Conservation (phyloP, 2,888 invertebrate genomes). For the Pandemis corylana region DNA sequence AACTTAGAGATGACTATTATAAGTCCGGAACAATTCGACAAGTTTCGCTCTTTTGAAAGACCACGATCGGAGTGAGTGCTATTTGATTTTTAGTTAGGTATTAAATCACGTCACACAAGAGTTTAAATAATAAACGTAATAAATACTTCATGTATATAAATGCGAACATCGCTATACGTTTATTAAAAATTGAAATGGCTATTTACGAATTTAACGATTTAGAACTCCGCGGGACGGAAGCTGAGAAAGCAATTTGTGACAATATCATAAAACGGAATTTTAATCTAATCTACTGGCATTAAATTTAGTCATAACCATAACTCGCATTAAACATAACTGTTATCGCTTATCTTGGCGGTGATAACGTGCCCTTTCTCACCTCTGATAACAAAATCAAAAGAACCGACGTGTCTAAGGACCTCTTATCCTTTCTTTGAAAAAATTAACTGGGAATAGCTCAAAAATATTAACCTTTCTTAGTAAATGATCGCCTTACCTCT, state of each 20-base stretch:
- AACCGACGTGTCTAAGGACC: conserved; percentile 23
- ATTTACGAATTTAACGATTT: conserved; percentile 1
- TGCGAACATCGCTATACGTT: background rate
- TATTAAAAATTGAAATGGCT: conserved; percentile 4
- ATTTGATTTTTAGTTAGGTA: too few species aligned
- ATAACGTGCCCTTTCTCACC: conserved; percentile 48
- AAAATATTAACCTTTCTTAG: too few species aligned
- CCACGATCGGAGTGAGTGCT: too few species aligned
- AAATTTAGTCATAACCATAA: conserved; percentile 42
- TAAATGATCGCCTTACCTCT: background rate
- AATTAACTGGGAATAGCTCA: background rate
- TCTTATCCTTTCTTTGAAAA: background rate
- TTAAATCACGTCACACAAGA: too few species aligned
- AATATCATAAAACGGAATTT: conserved; percentile 28
- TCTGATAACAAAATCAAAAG: conserved; percentile 48
- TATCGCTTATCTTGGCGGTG: conserved; percentile 45
- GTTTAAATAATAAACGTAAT: background rate
- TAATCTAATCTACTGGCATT: conserved; percentile 35
- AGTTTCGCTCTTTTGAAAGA: too few species aligned
- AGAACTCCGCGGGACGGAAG: conserved; percentile 11
- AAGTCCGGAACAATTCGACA: too few species aligned
- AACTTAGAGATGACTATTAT: too few species aligned
- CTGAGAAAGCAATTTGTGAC: conserved; percentile 32
- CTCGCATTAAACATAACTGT: conserved; percentile 39
- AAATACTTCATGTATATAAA: background rate